Conservation (phyloP, 1,140 invertebrate species). For the Platorchestia sp. region DNA sequence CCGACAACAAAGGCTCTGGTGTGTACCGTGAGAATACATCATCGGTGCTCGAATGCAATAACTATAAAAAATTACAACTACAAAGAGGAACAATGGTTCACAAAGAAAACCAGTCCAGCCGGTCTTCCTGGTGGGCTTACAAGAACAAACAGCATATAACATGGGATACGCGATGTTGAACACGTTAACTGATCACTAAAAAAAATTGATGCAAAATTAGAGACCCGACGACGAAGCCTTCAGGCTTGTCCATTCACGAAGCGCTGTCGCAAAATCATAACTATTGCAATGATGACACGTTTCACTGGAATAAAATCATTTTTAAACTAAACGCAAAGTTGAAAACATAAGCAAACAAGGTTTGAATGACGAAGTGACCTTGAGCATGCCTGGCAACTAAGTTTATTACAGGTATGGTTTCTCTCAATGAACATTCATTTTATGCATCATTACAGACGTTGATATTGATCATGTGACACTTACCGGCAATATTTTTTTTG, state of each 20-base stretch:
- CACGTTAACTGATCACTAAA: not conserved
- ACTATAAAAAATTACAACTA: not conserved
- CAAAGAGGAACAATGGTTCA: not conserved
- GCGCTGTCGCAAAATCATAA: too few species aligned
- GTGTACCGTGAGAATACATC: not conserved
- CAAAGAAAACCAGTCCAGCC: not conserved
- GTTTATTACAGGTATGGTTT: not conserved
- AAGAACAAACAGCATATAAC: not conserved
- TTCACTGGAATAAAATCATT: too few species aligned
- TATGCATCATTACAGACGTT: not conserved
- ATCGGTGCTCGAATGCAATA: not conserved
- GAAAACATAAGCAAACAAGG: not conserved
- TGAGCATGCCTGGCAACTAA: not conserved
- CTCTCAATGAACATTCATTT: not conserved
- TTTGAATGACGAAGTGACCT: not conserved
- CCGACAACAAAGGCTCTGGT: not conserved
- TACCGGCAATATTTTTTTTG: not conserved
- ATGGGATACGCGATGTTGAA: not conserved
- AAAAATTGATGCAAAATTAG: not conserved
- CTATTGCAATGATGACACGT: too few species aligned
- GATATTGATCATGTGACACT: conserved; percentile 11
- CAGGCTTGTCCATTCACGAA: too few species aligned
- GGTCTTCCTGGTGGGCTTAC: not conserved
- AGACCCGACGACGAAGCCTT: not conserved
- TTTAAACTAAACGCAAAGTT: too few species aligned